phyloP scores from a whole-genome alignment of 2,888 invertebrate species.

The Caenorhabditis sulstoni region DNA sequence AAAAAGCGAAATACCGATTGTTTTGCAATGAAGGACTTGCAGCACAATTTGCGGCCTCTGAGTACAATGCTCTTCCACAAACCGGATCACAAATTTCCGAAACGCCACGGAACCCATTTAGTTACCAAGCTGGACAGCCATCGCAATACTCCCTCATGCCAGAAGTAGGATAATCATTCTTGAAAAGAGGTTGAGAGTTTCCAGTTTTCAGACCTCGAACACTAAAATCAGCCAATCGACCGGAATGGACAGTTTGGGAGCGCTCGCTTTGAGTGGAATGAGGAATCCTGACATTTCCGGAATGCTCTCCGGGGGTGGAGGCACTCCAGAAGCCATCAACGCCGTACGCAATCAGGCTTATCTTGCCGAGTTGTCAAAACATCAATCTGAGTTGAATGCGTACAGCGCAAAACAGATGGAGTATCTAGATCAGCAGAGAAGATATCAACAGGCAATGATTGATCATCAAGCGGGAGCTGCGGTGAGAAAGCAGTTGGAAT shows the following conservation, averaged over 20 bases:
- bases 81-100: slow-evolving; percentile 41
- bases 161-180: slow-evolving; percentile 6
- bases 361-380: slow-evolving; percentile 66
- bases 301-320: slow-evolving; percentile 61
- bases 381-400: slow-evolving; percentile 70
- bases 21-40: slow-evolving; percentile 6
- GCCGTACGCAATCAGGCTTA: slow-evolving; percentile 74
- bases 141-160: slow-evolving; percentile 51
- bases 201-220: slow-evolving; percentile 20
- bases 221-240: slow-evolving; percentile 32
- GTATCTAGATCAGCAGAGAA: slow-evolving; percentile 74
- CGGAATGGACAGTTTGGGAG: slow-evolving; percentile 52
- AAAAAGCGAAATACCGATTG: no score
- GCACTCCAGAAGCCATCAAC: slow-evolving; percentile 68
- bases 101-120: slow-evolving; percentile 61
- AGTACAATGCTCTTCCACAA: slow-evolving; percentile 69
- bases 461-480: slow-evolving; percentile 78
- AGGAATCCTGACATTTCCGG: slow-evolving; percentile 53
- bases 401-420: slow-evolving; percentile 76
- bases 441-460: slow-evolving; percentile 77
- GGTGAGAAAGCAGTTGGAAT: slow-evolving; percentile 37
- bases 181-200: background rate
- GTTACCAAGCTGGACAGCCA: slow-evolving; percentile 59
- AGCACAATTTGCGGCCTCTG: slow-evolving; percentile 61
- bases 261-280: slow-evolving; percentile 45